Evolutionary conservation across 1,140 invertebrate genomes (phyloP).

Genomic region (Apis cerana): DNA sequence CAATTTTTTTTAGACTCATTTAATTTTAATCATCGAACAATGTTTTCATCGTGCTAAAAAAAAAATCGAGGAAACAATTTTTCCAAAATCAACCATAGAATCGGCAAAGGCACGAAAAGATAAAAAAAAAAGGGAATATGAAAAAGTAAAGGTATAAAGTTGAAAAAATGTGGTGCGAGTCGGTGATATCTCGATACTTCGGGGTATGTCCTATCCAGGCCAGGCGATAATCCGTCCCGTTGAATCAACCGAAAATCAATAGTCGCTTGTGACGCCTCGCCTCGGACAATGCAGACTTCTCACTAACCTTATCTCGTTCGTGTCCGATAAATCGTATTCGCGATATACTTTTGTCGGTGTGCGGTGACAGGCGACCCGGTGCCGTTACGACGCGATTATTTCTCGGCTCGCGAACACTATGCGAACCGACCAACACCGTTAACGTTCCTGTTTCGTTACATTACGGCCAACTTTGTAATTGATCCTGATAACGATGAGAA

Average conservation of each 20-base stretch:
- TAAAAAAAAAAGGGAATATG: background rate
- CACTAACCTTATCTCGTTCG: slow-evolving; percentile 60
- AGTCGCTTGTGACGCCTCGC: slow-evolving; percentile 7
- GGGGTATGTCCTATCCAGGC: background rate
- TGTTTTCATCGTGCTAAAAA: too few species aligned
- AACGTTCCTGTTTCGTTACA: slow-evolving; percentile 41
- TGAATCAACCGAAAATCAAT: slow-evolving; percentile 40
- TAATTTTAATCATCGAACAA: too few species aligned
- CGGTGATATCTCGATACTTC: background rate
- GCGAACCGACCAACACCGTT: slow-evolving; percentile 30
- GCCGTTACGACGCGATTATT: slow-evolving; percentile 47
- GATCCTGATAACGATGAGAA: slow-evolving; percentile 52
- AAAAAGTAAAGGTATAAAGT: background rate
- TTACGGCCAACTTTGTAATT: slow-evolving; percentile 47
- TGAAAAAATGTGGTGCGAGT: background rate
- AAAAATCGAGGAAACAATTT: too few species aligned
- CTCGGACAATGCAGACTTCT: slow-evolving; percentile 44
- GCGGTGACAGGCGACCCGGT: slow-evolving; percentile 24
- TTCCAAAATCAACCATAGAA: background rate
- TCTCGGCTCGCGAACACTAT: slow-evolving; percentile 30
- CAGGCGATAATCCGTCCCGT: slow-evolving; percentile 9
- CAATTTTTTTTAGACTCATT: too few species aligned
- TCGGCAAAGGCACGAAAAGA: too few species aligned
- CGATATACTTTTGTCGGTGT: slow-evolving; percentile 54
- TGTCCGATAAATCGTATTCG: slow-evolving; percentile 58